Conservation (phyloP, 2,797 vertebrate species). For the Halcyon chelicuti region DNA sequence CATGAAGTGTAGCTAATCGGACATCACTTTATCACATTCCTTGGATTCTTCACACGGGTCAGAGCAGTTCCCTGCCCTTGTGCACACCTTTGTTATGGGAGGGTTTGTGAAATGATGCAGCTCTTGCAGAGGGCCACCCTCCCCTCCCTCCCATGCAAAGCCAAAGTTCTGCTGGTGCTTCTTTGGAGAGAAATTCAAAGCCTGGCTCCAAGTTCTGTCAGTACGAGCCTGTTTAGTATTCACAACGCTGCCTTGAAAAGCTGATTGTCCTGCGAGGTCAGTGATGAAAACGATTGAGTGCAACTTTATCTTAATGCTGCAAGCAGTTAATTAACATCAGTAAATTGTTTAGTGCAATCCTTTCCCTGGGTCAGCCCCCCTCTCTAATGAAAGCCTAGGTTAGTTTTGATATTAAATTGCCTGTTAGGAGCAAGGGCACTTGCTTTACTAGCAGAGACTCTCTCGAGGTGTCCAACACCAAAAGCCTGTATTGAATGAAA, state of each 20-base stretch:
- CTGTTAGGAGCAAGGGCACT: neutral
- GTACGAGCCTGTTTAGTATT: neutral
- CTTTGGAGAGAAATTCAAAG: neutral
- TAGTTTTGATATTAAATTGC: neutral
- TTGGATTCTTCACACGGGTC: neutral
- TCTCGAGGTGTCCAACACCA: neutral
- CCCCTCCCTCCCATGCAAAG: neutral
- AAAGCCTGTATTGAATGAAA: neutral
- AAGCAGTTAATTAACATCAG: constrained; percentile 5
- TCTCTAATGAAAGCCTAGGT: neutral
- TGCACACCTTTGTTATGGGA: rapidly evolving
- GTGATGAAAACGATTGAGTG: neutral
- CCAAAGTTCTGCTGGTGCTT: neutral
- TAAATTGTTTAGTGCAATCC: neutral
- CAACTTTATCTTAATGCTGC: neutral
- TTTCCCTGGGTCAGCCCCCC: neutral
- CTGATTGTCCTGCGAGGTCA: neutral
- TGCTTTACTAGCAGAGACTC: neutral
- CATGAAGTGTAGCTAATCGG: neutral
- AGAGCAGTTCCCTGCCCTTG: neutral
- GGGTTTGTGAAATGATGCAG: neutral
- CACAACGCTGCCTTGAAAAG: neutral
- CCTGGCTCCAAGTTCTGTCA: neutral
- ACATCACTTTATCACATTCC: rapidly evolving
- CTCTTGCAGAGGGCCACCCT: neutral